Base-by-base conservation (phyloP, 2,888 invertebrate genomes). In the Baccha elongata region DNA sequence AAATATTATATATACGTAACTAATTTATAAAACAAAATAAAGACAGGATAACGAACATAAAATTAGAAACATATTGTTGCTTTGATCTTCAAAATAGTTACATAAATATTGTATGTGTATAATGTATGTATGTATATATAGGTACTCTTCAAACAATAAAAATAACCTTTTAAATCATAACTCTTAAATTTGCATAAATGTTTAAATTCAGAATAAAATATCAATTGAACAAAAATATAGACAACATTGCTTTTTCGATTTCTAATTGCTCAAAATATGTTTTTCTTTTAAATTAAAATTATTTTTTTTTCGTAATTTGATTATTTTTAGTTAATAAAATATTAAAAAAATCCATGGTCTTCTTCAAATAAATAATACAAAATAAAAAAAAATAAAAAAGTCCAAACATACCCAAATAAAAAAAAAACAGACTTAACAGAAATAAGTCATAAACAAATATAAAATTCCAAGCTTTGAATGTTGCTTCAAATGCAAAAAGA, bases 401-500 rank as follows among this genome's bases (percentile, higher is more conserved):
- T 55, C 13, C 40, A 32, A 17, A 1, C 15, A 29, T 29, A 29
- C 4, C 10, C 4, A 23, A 23, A 15, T 8, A 8, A 10, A 29
- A 50, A 17, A 35, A 37, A 13, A 8, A 37, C 19, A 15, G 15
- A 53, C 37, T 37, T 13, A 58, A 58, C 58, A 37, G 40, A 58
- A 40, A 15, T 40, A 40, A 26, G 58, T 40, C 40, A 58, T 40
- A 60, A 58, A 48, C 32, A 60, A 72, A 37, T 5, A 23, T 23
- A 32, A 37, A 60, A 48, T n/a, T 19, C 29, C 37, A 67, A 52
- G 71, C 75, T 76, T 73, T 83, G 13, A 73, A 68, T 78, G 72
- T 83, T 58, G 78, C 83, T 78, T 78, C 78, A 52, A 78, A 68
- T 23, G 83, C 78, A 64, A 73, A 58, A 78, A 83, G 68, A 81